Conservation (phyloP, 2,113 vertebrate species). For the Bubo blakistoni region DNA sequence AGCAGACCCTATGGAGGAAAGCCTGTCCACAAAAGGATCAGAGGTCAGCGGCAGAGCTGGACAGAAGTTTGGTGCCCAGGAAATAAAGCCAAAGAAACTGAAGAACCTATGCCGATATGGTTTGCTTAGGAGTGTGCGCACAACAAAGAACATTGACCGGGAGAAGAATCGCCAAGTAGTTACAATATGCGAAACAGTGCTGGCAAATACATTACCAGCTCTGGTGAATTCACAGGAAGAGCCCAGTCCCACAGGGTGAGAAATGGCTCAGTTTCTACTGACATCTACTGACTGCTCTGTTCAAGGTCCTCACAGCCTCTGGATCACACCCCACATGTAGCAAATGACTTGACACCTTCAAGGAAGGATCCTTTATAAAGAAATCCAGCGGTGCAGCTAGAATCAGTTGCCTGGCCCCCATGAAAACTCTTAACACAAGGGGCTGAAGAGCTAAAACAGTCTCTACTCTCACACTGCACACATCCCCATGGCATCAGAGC, state of each 20-base stretch:
- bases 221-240: background rate
- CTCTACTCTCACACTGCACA: background rate
- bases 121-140: background rate
- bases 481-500: background rate
- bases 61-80: background rate
- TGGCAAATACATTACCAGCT: background rate
- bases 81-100: background rate
- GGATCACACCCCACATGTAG: background rate
- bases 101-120: background rate
- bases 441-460: background rate
- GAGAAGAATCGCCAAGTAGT: background rate
- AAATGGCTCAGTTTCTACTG: slow-evolving; percentile 8
- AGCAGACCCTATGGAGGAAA: background rate
- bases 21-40: background rate
- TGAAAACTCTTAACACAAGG: background rate
- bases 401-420: background rate
- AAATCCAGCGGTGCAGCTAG: background rate
- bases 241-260: background rate
- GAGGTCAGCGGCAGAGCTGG: background rate
- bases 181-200: background rate
- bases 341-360: background rate
- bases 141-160: background rate
- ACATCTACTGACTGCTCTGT: background rate
- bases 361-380: background rate
- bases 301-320: background rate